Conservation (phyloP, 2,113 vertebrate species). For the Tylochromis polylepis region DNA sequence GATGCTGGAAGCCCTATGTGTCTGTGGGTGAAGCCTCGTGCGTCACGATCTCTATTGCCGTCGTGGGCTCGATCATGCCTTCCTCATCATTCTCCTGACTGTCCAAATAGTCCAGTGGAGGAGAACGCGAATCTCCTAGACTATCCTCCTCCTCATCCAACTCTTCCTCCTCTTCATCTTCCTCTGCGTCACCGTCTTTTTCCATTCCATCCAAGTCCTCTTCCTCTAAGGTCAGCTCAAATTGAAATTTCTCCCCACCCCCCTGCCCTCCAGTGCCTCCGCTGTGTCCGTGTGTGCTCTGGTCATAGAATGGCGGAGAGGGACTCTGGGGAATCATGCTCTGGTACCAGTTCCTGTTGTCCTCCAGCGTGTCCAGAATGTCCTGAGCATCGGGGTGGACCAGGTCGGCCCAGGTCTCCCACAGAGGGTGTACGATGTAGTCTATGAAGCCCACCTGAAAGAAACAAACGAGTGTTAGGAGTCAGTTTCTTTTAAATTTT, state of each 20-base stretch:
- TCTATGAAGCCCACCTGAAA: slow-evolving; percentile 95
- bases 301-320: slow-evolving; percentile 90
- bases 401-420: slow-evolving; percentile 99
- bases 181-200: slow-evolving; percentile 81
- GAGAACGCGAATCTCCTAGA: slow-evolving; percentile 52
- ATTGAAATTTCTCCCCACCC: slow-evolving; percentile 93
- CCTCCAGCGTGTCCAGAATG: slow-evolving; percentile 96
- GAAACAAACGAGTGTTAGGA: background rate
- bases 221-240: slow-evolving; percentile 95
- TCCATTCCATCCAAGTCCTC: slow-evolving; percentile 90
- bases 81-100: slow-evolving; percentile 47
- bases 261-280: slow-evolving; percentile 72
- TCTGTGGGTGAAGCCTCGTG: slow-evolving; percentile 87
- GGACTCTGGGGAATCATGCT: slow-evolving; percentile 99
- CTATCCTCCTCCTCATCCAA: slow-evolving; percentile 79
- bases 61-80: slow-evolving; percentile 62
- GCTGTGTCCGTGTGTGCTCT: slow-evolving; percentile 81
- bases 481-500: background rate
- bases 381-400: slow-evolving; percentile 98
- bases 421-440: slow-evolving; percentile 96
- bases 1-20: slow-evolving; percentile 79
- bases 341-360: slow-evolving; percentile 99
- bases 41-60: slow-evolving; percentile 81
- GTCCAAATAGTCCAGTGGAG: slow-evolving; percentile 58
- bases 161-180: slow-evolving; percentile 73